Conservation (phyloP, 2,888 invertebrate genomes). For the Drosophila nr. perissopoda region DNA sequence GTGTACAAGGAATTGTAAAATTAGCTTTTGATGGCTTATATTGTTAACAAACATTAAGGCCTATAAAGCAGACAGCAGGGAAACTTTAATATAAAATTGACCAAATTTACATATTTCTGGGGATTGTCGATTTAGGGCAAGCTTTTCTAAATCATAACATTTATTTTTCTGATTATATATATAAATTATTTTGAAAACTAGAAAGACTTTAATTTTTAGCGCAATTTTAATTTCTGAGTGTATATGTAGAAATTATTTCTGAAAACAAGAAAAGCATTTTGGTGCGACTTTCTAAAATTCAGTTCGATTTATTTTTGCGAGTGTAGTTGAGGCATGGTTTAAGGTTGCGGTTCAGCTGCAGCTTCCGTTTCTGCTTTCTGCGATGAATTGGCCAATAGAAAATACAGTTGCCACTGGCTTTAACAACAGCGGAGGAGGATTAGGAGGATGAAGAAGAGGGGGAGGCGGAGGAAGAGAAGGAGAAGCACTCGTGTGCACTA, state of each 20-base stretch:
- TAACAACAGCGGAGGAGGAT: neutral
- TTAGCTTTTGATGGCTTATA: neutral
- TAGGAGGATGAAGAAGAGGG: neutral
- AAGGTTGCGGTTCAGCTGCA: conserved; percentile 30
- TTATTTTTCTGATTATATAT: too few species aligned
- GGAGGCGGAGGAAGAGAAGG: neutral
- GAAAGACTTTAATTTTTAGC: too few species aligned
- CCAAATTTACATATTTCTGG: too few species aligned
- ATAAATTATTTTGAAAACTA: too few species aligned
- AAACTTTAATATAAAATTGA: too few species aligned
- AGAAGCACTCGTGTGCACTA: conserved; percentile 73
- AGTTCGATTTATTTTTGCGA: neutral
- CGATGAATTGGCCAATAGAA: conserved; percentile 81
- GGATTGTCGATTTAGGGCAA: too few species aligned
- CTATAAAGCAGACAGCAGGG: too few species aligned
- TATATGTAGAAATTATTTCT: neutral
- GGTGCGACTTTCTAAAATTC: neutral
- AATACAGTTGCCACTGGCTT: conserved; percentile 46
- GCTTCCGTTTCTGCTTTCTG: conserved; percentile 53
- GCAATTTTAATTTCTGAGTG: neutral
- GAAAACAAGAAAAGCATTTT: neutral
- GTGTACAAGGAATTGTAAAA: neutral
- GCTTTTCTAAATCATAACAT: too few species aligned
- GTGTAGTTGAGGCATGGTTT: conserved; percentile 1
- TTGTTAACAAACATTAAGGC: neutral